phyloP scores from a whole-genome alignment of 2,113 vertebrate species.

The Boulengeromyrus knoepffleri region DNA sequence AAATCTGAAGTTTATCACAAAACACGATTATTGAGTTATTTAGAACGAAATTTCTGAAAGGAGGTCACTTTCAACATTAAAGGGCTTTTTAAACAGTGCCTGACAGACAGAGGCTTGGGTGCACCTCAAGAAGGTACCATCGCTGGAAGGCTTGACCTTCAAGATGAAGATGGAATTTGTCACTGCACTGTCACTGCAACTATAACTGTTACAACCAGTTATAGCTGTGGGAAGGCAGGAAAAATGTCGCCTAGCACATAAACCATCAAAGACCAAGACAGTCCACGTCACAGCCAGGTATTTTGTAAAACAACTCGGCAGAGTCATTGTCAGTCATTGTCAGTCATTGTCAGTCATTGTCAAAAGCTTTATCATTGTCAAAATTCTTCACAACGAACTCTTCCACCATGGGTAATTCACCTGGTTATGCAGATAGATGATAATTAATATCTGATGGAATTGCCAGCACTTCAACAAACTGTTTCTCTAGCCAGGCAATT shows the following conservation, averaged over 20 bases:
- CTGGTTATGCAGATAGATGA: not conserved
- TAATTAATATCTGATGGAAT: not conserved
- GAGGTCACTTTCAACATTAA: not conserved
- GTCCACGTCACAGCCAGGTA: not conserved
- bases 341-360: not conserved
- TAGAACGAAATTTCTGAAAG: not conserved
- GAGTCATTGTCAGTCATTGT: not conserved
- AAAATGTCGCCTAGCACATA: not conserved
- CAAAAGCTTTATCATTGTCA: not conserved
- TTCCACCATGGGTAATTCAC: not conserved
- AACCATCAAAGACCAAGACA: not conserved
- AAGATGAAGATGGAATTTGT: not conserved
- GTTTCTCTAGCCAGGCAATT: not conserved
- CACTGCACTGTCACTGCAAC: not conserved
- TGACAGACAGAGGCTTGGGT: not conserved
- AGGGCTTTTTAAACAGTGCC: not conserved
- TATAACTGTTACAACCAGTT: not conserved
- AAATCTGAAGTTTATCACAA: not conserved
- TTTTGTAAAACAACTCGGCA: not conserved
- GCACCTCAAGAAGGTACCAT: not conserved
- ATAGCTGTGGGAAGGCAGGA: not conserved
- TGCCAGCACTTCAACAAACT: not conserved
- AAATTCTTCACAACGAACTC: not conserved
- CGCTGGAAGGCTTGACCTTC: not conserved
- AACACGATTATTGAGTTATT: not conserved